Evolutionary conservation across 2,797 vertebrate species (phyloP), one percentile per base, ranked within the genome.

Genomic region (Ceryle rudis): DNA sequence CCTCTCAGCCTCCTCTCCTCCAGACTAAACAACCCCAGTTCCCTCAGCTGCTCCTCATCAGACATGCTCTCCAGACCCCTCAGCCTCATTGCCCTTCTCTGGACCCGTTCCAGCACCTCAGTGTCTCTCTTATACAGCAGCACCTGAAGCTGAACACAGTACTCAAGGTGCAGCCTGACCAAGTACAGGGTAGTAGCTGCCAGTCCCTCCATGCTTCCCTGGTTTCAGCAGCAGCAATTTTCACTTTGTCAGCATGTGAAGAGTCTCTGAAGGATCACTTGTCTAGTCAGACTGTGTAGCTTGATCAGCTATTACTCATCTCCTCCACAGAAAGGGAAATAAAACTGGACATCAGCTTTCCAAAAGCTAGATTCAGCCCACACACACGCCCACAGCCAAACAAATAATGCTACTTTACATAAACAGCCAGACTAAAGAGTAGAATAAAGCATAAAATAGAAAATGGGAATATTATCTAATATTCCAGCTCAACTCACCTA

Each of bases 371-470:
- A 51, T 39, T 81, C 44, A 81, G n/a, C 3, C 23, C 33, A 1
- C 23, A 7, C 2, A 0, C 19, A 29, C 22, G 6, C 6, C 1
- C 35, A 2, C 7, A 55, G 28, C 39, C 28, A 65, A 29, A 58
- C 12, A 80, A 29, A 58, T 12, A 80, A 25, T 8, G 11, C 11
- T 62, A 15, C n/a, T 85, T 80, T 42, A 70, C 12, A 23, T 5
- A 52, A 14, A 74, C 52, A 72, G 21, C 6, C 47, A 81, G 31
- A 89, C 9, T 35, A 57, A 87, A 82, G 9, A 35, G 11, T 12
- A 90, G 46, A 83, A 74, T 46, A 62, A 91, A 85, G 29, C 11
- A 35, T 16, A 37, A 71, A 47, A 39, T 1, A 90, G 61, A 81
- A 80, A 85, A 61, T 8, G 5, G 14, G 31, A 83, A 60, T n/a